Evolutionary conservation across 2,113 vertebrate species (phyloP).

Genomic region (Aplodontia rufa): DNA sequence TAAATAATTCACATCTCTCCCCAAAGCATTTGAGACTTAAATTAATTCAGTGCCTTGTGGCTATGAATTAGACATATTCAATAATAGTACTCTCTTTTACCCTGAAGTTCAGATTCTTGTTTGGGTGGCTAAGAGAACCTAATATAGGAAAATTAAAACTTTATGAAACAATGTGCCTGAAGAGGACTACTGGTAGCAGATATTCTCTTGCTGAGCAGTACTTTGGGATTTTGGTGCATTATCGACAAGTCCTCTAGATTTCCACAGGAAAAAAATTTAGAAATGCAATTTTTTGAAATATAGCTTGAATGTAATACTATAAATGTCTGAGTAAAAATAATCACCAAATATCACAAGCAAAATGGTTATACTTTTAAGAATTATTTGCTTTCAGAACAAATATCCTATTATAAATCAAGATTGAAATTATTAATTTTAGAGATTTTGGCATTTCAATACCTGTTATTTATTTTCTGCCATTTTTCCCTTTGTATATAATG

Average conservation of each 20-base stretch:
- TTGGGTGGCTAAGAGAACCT: slow-evolving; percentile 18
- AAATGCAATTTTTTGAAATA: slow-evolving; percentile 3
- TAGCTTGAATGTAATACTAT: not conserved
- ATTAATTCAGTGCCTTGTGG: slow-evolving; percentile 56
- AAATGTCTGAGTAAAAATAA: not conserved
- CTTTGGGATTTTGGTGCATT: not conserved
- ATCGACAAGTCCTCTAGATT: not conserved
- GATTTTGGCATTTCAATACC: not conserved
- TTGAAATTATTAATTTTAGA: not conserved
- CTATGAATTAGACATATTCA: slow-evolving; percentile 19
- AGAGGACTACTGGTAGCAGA: not conserved
- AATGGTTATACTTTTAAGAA: not conserved
- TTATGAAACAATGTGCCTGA: not conserved
- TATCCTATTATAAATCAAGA: not conserved
- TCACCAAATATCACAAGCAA: not conserved
- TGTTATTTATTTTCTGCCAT: not conserved
- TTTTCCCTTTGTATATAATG: not conserved
- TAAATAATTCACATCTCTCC: slow-evolving; percentile 48
- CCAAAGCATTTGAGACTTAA: slow-evolving; percentile 58
- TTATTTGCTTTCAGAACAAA: not conserved
- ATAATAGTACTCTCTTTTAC: slow-evolving; percentile 1
- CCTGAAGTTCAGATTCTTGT: slow-evolving; percentile 28
- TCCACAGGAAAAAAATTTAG: slow-evolving; percentile 4
- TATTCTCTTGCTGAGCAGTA: not conserved
- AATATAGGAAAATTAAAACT: slow-evolving; percentile 53